Percentiles rank a stretch among this genome's conserved stretches.
These are phyloP conservation scores for Lasioglossum oenotherae DNA, from an alignment of 2,888 invertebrate genomes.

Conservation along the genomic window DNA sequence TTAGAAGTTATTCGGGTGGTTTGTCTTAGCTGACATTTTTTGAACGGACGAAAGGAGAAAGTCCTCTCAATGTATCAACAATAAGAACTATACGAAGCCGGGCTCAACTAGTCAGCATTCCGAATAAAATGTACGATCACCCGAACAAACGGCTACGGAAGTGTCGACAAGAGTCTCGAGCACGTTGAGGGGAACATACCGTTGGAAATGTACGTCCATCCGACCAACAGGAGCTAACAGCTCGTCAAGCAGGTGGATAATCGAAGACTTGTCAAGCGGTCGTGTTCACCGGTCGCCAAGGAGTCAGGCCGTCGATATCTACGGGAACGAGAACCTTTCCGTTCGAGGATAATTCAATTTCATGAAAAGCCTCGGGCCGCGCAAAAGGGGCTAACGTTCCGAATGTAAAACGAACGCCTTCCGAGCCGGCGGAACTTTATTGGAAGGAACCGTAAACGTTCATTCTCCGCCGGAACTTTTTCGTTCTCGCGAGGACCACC, in stretches of 20 bases:
- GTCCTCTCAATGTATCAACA: too few species aligned
- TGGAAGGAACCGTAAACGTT: constrained; percentile 29
- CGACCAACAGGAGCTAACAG: neutral
- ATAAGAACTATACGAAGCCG: too few species aligned
- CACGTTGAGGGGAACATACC: constrained; percentile 11
- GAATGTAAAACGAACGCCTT: constrained; percentile 23
- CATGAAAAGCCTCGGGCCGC: constrained; percentile 29
- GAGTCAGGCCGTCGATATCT: constrained; percentile 32
- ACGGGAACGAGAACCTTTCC: constrained; percentile 18
- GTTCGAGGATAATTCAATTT: constrained; percentile 48
- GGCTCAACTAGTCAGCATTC: neutral
- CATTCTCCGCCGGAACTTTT: constrained; percentile 31
- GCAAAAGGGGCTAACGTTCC: constrained; percentile 33
- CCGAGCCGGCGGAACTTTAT: constrained; percentile 32
- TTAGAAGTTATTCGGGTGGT: too few species aligned
- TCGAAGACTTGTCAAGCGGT: neutral
- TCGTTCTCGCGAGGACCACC: constrained; percentile 27
- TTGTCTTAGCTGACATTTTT: too few species aligned
- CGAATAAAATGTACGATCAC: neutral
- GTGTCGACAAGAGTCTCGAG: neutral
- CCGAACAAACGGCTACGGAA: neutral
- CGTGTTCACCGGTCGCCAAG: neutral
- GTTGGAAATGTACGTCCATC: neutral
- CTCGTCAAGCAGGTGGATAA: neutral
- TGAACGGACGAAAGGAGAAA: too few species aligned